Evolutionary conservation across 2,797 vertebrate species (phyloP), one percentile per base, ranked within the genome.

Genomic region (Notoglanidium macrostoma): DNA sequence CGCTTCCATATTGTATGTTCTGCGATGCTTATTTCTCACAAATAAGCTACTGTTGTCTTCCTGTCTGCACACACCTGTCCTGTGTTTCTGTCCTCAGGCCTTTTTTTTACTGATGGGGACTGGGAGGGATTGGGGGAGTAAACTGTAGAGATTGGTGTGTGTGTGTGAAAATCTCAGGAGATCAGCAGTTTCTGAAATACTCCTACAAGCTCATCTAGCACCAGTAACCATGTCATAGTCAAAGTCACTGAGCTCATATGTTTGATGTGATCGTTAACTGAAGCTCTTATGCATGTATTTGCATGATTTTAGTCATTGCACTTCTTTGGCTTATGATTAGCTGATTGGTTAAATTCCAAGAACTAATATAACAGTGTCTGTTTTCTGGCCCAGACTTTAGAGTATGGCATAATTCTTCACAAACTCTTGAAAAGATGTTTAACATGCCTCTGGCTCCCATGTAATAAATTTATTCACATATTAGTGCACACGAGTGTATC

Each of bases 401-500:
- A 29, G 15, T 55, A 55, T 9, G 2, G 15, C 49, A 8, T 35
- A 55, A 77, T 15, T 51, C 14, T 77, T 29, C 2, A 14, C 5
- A 15, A 29, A 76, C 14, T 51, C 5, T 76, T n/a, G 15, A 77
- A 55, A 54, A 32, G 49, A 29, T 51, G 1, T 59, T 61, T n/a
- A 63, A 65, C 15, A 82, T 46, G 40, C 35, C 14, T 46, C 40
- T 44, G 57, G 57, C 78, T 59, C 21, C 21, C 49, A 6, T 29
- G 23, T n/a, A 63, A 81, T 63, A 63, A 17, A 46, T 81, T 61
- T 51, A 67, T 70, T 85, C 59, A 49, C 79, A 14, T 49, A 44
- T 26, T 23, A 32, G 63, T 5, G 49, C 57, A 51, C 63, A 80
- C 65, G 67, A 10, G 35, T 55, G 15, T 72, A 67, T 80, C 32